Conservation (phyloP, 2,797 vertebrate genomes). For the Glyptemys insculpta region DNA sequence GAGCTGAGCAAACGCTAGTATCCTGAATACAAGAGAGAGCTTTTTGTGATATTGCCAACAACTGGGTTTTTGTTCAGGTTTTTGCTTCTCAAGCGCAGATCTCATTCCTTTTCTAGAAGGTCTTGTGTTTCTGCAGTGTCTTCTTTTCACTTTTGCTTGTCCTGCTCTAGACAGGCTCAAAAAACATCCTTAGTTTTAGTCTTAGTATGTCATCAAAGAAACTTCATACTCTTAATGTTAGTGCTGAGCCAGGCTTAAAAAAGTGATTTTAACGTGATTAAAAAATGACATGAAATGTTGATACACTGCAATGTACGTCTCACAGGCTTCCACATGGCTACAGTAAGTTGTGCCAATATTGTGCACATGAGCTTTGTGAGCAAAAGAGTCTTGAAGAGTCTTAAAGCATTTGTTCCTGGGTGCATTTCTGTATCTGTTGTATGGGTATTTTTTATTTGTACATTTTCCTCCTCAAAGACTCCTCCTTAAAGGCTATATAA, state of each 20-base stretch:
- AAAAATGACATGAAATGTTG: not conserved
- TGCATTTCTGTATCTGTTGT: not conserved
- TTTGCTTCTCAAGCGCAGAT: not conserved
- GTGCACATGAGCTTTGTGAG: not conserved
- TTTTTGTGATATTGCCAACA: not conserved
- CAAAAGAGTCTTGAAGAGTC: not conserved
- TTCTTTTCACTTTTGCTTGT: not conserved
- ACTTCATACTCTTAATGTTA: not conserved
- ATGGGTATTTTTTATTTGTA: not conserved
- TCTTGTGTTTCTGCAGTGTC: not conserved
- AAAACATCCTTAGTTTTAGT: not conserved
- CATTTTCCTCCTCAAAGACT: not conserved
- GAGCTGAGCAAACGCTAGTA: conserved; percentile 8
- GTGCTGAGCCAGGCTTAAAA: not conserved
- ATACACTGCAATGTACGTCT: not conserved
- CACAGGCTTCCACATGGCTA: not conserved
- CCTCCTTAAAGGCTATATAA: not conserved
- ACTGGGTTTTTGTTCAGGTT: not conserved
- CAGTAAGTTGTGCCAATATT: not conserved
- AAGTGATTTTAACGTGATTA: not conserved
- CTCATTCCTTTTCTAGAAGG: not conserved
- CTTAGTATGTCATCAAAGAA: not conserved
- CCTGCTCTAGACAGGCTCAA: not conserved
- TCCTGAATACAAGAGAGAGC: not conserved
- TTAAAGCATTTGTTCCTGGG: not conserved